Evolutionary conservation across 2,113 vertebrate species (phyloP), one percentile per base, ranked within the genome.

Genomic region (Mirounga angustirostris): DNA sequence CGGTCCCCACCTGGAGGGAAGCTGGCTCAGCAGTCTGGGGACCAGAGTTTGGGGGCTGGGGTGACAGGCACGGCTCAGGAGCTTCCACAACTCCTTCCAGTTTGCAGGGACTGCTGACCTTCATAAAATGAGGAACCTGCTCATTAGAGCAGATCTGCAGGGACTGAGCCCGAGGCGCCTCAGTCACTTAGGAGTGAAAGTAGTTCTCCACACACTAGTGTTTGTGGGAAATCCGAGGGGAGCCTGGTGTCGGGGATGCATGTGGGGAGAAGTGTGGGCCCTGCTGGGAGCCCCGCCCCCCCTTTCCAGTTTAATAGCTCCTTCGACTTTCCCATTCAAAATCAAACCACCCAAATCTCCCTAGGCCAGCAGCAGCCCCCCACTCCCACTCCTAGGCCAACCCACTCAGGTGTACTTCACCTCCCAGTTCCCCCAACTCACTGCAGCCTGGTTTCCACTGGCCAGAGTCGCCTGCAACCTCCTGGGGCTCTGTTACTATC

Each of bases 241-340:
- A 36, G 18, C 18, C 67, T 69, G 33, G 67, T 9, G 8, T 36
- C 5, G 0, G 18, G 18, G 46, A 36, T 16, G 26, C 26, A 1
- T 54, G 24, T 13, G n/a, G 69, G 24, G 92, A 33, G 21, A 18
- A 15, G 43, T 3, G 2, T 15, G 50, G 5, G 43, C 21, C 2
- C 0, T 0, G 30, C n/a, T 26, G 40, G 28, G 40, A 63, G 43
- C 61, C 1, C 43, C 1, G 21, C 4, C 2, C 2, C 9, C 11
- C 19, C 73, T 59, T 30, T 26, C 30, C 36, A 0, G 5, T 19
- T 36, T 46, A 54, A 19, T n/a, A 12, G 11, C 30, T 5, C 58
- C 26, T 40, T 59, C 4, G 43, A 24, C 87, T 91, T 36, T 33
- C 26, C 26, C 73, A 0, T 24, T 46, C 36, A 56, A 52, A 65